Conservation (phyloP, 1,140 invertebrate genomes). For the Wasmannia auropunctata region DNA sequence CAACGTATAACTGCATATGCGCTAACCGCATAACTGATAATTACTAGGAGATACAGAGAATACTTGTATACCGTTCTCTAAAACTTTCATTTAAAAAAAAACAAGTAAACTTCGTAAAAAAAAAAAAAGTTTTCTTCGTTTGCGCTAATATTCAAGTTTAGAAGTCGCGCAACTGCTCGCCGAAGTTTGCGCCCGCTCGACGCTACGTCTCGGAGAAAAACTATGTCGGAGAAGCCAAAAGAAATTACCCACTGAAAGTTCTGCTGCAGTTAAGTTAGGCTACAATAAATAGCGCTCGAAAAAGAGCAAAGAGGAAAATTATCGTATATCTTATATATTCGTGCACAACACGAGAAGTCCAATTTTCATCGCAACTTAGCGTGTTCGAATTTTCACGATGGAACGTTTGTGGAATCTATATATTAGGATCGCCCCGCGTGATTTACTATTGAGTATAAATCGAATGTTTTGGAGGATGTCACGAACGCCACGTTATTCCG, state of each 20-base stretch:
- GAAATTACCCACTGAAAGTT: not conserved
- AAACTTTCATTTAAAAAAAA: too few species aligned
- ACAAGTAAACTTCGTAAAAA: not conserved
- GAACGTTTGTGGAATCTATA: not conserved
- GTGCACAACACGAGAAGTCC: not conserved
- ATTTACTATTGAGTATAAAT: not conserved
- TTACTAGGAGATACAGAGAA: not conserved
- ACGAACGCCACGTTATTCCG: not conserved
- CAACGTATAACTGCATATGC: not conserved
- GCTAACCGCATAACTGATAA: not conserved
- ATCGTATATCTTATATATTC: not conserved
- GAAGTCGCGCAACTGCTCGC: not conserved
- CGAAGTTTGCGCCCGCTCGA: not conserved
- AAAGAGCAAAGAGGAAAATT: not conserved
- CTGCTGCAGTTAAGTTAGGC: not conserved
- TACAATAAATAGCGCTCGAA: not conserved
- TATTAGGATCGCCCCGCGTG: too few species aligned
- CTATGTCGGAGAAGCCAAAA: not conserved
- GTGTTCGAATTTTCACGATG: not conserved
- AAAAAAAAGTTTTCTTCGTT: constrained; percentile 1
- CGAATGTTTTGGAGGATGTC: not conserved
- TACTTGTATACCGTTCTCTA: not conserved
- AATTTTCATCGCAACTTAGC: not conserved
- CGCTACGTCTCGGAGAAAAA: not conserved
- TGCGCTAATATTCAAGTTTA: constrained; percentile 19